phyloP scores from a whole-genome alignment of 1,140 invertebrate genomes.

The Drosophila bipectinata region DNA sequence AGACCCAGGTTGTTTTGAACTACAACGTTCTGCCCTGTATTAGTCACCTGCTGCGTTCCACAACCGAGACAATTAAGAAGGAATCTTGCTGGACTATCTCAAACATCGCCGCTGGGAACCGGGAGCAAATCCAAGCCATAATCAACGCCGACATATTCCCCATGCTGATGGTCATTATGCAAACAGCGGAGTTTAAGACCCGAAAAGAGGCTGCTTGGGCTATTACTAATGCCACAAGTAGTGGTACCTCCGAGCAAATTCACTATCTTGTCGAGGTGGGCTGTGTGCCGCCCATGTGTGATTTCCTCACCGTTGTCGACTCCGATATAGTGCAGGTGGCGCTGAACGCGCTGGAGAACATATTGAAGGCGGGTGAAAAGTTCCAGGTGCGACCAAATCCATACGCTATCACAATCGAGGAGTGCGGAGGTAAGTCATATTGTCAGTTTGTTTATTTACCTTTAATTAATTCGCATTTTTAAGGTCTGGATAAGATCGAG shows the following conservation, averaged over 20 bases:
- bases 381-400: slow-evolving; percentile 91
- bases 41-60: slow-evolving; percentile 90
- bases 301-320: slow-evolving; percentile 96
- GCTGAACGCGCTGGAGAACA: slow-evolving; percentile 98
- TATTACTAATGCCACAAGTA: slow-evolving; percentile 98
- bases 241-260: slow-evolving; percentile 97
- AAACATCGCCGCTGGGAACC: slow-evolving; percentile 98
- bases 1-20: slow-evolving; percentile 97
- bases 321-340: slow-evolving; percentile 99
- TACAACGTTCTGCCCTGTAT: slow-evolving; percentile 95
- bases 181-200: slow-evolving; percentile 97
- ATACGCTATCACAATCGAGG: slow-evolving; percentile 96
- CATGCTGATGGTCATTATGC: slow-evolving; percentile 94
- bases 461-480: slow-evolving; percentile 27
- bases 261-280: slow-evolving; percentile 87
- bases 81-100: slow-evolving; percentile 99
- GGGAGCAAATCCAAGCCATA: slow-evolving; percentile 96
- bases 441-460: not conserved
- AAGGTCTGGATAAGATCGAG: slow-evolving; percentile 99
- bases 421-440: slow-evolving; percentile 93
- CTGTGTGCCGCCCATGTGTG: slow-evolving; percentile 97
- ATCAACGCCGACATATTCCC: slow-evolving; percentile 98
- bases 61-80: slow-evolving; percentile 95
- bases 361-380: slow-evolving; percentile 95
- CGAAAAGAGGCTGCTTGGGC: slow-evolving; percentile 99